These are phyloP conservation scores for Alloscopus bannaensis DNA, from an alignment of 2,888 invertebrate genomes.

Conservation along the genomic window DNA sequence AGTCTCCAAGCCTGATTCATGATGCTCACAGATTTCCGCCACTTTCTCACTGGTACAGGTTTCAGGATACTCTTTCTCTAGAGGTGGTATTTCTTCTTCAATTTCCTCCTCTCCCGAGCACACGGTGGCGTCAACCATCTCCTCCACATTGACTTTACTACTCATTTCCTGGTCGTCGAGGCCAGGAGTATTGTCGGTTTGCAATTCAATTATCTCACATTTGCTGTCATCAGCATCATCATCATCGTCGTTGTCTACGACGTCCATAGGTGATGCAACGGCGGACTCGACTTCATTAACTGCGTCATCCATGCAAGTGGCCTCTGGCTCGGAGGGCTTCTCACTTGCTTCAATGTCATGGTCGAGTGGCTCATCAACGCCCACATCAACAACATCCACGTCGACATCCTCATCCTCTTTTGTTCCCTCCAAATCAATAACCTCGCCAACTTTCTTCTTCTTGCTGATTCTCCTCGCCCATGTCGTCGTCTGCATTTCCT, in stretches of 20 bases:
- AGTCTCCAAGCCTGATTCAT: background rate
- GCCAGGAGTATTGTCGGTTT: conserved; percentile 35
- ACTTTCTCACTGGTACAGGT: conserved; percentile 3
- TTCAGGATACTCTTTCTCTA: background rate
- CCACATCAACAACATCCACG: conserved; percentile 55
- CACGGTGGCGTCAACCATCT: too few relatives aligned
- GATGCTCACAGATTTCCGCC: background rate
- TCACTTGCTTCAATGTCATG: conserved; percentile 21
- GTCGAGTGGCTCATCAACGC: conserved; percentile 66
- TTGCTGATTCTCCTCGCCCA: conserved; percentile 1
- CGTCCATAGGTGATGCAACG: conserved; percentile 44
- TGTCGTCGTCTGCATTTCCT: conserved; percentile 2
- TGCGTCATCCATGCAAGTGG: conserved; percentile 26
- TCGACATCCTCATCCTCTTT: conserved; percentile 49
- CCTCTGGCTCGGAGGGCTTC: conserved; percentile 23
- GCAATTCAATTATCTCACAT: conserved; percentile 54
- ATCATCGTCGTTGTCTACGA: conserved; percentile 20
- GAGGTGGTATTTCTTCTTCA: conserved; percentile 30
- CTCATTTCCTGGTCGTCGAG: conserved; percentile 29
- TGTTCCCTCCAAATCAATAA: conserved; percentile 1
- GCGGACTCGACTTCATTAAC: conserved; percentile 18
- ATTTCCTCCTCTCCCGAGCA: conserved; percentile 18
- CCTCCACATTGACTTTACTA: conserved; percentile 16
- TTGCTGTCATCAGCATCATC: background rate
- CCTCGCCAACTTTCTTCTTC: conserved; percentile 27